Base-by-base conservation (phyloP, 2,113 vertebrate species). In the Odontesthes bonariensis region DNA sequence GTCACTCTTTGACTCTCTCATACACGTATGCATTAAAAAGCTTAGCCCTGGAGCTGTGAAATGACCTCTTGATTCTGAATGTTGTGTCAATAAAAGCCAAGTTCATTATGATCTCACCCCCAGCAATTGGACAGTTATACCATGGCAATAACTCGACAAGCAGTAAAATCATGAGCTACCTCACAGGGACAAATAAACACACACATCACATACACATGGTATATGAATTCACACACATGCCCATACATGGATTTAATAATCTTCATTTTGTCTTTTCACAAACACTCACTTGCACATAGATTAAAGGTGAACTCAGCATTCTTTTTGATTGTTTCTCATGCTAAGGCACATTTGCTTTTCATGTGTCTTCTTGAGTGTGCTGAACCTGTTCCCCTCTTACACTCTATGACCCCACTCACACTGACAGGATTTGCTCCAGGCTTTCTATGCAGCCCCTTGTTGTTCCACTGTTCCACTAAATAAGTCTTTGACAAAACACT, bases 61-160 rank as follows among this genome's bases (percentile, higher is more conserved):
- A 66, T 81, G 79, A 74, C 63, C 73, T 86, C 80, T 88, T 86
- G 86, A 89, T 83, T 89, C 86, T 77, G 65, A 85, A 70, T 84
- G 79, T 65, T 76, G 81, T 86, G 81, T 79, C 89, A 89, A 91
- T 90, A 91, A 92, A 89, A 82, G 67, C 14, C 84, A 88, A 86
- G 88, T 90, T 89, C 85, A 89, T 91, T 91, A 89, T 60, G 58
- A 65, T 76, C 71, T 88, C 77, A 88, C 85, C 83, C n/a, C 67
- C 23, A 87, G 85, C 86, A 17, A 64, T 79, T 80, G 86, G 84
- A 85, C 81, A 67, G 82, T 85, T 84, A 83, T 76, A 86, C 67
- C n/a, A 12, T 62, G 63, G 83, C 82, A 91, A 88, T 89, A 89
- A 88, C 88, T 77, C 66, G 81, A 79, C 81, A 2, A 58, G 85